phyloP scores from a whole-genome alignment of 1,140 invertebrate genomes.

The Trichomalopsis sarcophagae region DNA sequence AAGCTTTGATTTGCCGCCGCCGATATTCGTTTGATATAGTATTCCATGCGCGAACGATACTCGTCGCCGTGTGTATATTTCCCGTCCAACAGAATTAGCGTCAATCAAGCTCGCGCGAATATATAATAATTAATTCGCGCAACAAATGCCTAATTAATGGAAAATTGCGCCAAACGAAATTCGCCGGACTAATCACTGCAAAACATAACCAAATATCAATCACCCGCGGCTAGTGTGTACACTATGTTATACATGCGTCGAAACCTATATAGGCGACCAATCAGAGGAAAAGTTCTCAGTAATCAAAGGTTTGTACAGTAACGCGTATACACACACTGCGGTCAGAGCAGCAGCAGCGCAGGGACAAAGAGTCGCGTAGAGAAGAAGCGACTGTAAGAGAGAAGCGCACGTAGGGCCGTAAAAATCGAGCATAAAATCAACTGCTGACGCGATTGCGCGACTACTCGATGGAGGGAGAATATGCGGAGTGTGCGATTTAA shows the following conservation, averaged over 20 bases:
- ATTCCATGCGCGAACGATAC: too few relatives aligned
- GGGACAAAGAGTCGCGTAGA: background rate
- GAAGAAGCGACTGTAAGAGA: background rate
- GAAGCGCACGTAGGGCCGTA: constrained; percentile 63
- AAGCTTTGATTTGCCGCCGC: too few relatives aligned
- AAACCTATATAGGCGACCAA: background rate
- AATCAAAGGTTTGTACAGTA: too few relatives aligned
- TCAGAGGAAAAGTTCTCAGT: background rate
- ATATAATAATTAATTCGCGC: background rate
- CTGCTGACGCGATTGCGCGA: constrained; percentile 69
- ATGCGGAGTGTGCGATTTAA: constrained; percentile 69
- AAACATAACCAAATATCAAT: background rate
- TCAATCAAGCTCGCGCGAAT: background rate
- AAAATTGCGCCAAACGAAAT: background rate
- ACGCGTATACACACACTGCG: background rate
- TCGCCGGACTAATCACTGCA: background rate
- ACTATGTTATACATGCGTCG: background rate
- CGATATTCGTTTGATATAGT: too few relatives aligned
- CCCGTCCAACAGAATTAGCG: too few relatives aligned
- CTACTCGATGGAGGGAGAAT: constrained; percentile 56
- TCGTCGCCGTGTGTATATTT: too few relatives aligned
- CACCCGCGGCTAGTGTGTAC: too few relatives aligned
- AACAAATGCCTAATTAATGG: background rate
- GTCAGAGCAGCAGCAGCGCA: background rate
- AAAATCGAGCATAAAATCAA: constrained; percentile 72